Evolutionary conservation across 2,797 vertebrate genomes (phyloP), one percentile per base, ranked within the genome.

Genomic region (Glossophaga mutica): DNA sequence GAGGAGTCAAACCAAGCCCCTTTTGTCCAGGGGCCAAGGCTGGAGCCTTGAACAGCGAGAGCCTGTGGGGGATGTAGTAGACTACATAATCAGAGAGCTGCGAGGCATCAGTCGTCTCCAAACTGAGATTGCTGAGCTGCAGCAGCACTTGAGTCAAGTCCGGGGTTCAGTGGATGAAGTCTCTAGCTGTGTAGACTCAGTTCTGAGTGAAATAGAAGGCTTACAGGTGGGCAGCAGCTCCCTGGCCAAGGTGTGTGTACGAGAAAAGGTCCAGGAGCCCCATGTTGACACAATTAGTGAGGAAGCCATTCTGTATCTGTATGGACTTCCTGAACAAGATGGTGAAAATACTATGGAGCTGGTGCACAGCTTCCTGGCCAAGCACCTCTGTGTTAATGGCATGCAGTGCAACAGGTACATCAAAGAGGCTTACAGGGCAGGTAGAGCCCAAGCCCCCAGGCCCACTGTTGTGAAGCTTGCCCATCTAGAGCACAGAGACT

Each of bases 151-250:
- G 86, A 98, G 95, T 76, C 97, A 98, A 97, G 98, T 99, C 88
- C 98, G 97, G 76, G 98, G 98, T 65, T 99, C 99, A 1, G 98
- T 99, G 93, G 99, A 99, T 71, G 99, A 99, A 95, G 98, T 99
- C 22, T 99, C 98, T 70, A 98, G 97, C 91, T 99, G 98, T 0
- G 98, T 99, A n/a, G 99, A 99, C 95, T 98, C 98, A 0, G 98
- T 99, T 18, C 96, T 99, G 94, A 99, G 98, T 24, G 99, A 98
- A 96, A 99, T 99, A 96, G 98, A 98, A 97, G 98, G 98, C 29
- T 97, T 99, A 42, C 98, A 99, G 34, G 62, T 90, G 70, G 86
- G 96, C n/a, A 62, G 83, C 82, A 97, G 98, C 76, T 97, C 98
- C 0, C 0, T 97, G 65, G 81, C 94, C 77, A 98, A 98, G 94